Percentiles rank a stretch among this genome's conserved stretches.
phyloP scores from a whole-genome alignment of 2,888 invertebrate genomes.

The Agonopterix subpropinquella region DNA sequence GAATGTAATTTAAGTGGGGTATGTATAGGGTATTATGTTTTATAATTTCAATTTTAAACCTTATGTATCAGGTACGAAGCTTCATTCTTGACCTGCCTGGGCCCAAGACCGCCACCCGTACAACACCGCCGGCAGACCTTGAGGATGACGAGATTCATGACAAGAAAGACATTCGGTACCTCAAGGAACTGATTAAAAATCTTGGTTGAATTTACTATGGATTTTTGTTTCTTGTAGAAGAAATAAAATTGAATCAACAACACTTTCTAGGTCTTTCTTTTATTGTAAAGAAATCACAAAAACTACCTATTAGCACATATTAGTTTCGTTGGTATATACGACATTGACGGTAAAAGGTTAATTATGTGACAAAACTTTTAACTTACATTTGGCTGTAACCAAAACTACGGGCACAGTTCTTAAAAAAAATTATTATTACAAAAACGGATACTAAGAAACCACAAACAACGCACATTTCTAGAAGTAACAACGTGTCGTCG shows the following conservation, averaged over 20 bases:
- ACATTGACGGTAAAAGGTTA: too few relatives aligned
- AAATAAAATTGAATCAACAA: too few relatives aligned
- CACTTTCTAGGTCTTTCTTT: too few relatives aligned
- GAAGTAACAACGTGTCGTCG: neutral
- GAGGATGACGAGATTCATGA: slow-evolving; percentile 45
- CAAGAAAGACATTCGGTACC: slow-evolving; percentile 47
- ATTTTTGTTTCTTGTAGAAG: slow-evolving; percentile 11
- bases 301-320: too few relatives aligned
- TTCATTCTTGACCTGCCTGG: slow-evolving; percentile 38
- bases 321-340: too few relatives aligned
- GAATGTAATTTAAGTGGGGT: too few relatives aligned
- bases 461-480: neutral
- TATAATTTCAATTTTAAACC: too few relatives aligned
- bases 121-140: slow-evolving; percentile 17
- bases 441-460: neutral
- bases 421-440: neutral
- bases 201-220: slow-evolving; percentile 37
- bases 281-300: too few relatives aligned
- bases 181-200: slow-evolving; percentile 63
- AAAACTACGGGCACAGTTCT: too few relatives aligned
- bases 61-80: slow-evolving; percentile 27
- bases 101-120: slow-evolving; percentile 14
- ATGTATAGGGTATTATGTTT: too few relatives aligned
- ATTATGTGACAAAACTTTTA: too few relatives aligned
- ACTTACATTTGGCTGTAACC: too few relatives aligned